Percentiles rank a stretch among this genome's conserved stretches.
Evolutionary conservation across 1,140 invertebrate genomes (phyloP).

Genomic region (Venustaconcha ellipsiformis): DNA sequence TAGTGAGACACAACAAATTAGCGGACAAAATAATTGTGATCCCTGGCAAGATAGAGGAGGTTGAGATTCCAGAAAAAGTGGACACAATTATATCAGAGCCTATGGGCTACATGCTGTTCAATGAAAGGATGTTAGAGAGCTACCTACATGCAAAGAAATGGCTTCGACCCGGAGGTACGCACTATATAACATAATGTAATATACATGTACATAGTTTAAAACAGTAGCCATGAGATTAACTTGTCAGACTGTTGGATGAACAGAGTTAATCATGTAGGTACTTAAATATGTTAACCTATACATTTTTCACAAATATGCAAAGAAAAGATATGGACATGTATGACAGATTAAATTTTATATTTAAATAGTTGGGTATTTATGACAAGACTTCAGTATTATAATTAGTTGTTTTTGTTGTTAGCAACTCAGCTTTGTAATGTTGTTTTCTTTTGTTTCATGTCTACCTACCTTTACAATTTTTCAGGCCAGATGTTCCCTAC

Average conservation of each 20-base stretch:
- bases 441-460: too few species aligned
- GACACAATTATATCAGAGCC: constrained; percentile 99
- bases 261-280: too few species aligned
- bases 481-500: constrained; percentile 93
- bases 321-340: too few species aligned
- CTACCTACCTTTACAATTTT: constrained; percentile 8
- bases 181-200: background rate
- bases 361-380: too few species aligned
- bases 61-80: constrained; percentile 93
- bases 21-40: constrained; percentile 83
- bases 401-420: too few species aligned
- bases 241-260: too few species aligned
- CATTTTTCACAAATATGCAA: too few species aligned
- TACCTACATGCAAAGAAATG: constrained; percentile 99
- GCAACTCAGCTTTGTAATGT: too few species aligned
- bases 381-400: too few species aligned
- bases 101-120: constrained; percentile 99
- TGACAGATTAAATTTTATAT: too few species aligned
- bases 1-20: constrained; percentile 90
- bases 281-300: too few species aligned
- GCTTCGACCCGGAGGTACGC: constrained; percentile 86
- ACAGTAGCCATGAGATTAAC: background rate
- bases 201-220: background rate
- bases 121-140: constrained; percentile 99
- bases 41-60: constrained; percentile 98